Conservation (phyloP, 1,140 invertebrate species). For the Drosophila funebris region DNA sequence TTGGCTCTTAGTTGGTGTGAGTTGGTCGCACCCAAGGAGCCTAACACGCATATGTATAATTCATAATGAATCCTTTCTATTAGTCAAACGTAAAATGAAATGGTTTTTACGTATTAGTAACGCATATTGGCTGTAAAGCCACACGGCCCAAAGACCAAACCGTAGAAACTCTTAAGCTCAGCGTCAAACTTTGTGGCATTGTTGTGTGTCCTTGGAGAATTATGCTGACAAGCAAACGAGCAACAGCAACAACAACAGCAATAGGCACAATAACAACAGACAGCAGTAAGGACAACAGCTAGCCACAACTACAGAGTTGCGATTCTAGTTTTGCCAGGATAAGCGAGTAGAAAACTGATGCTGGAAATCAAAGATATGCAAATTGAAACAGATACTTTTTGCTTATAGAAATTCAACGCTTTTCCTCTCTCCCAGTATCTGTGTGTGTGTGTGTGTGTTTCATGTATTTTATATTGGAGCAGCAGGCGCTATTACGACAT, state of each 20-base stretch:
- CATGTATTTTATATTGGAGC: conserved; percentile 63
- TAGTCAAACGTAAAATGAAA: conserved; percentile 80
- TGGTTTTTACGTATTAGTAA: conserved; percentile 73
- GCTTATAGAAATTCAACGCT: conserved; percentile 15
- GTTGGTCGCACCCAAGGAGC: conserved; percentile 22
- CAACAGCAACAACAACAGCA: conserved; percentile 20
- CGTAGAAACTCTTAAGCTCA: conserved; percentile 52
- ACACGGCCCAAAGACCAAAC: not conserved
- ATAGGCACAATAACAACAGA: conserved; percentile 1
- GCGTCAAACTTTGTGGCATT: conserved; percentile 66
- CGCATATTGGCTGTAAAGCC: conserved; percentile 73
- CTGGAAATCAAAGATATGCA: conserved; percentile 80
- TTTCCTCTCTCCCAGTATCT: not conserved
- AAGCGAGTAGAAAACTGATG: conserved; percentile 18
- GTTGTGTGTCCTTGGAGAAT: conserved; percentile 70
- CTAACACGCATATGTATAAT: conserved; percentile 69
- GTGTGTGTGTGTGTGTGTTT: conserved; percentile 26
- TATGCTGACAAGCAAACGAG: conserved; percentile 46
- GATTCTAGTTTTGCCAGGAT: conserved; percentile 23
- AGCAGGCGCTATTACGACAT: conserved; percentile 68
- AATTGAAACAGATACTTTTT: conserved; percentile 79
- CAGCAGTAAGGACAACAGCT: conserved; percentile 10
- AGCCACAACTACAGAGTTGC: conserved; percentile 46
- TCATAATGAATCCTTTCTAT: conserved; percentile 83
- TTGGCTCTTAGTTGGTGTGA: not conserved